Base-by-base conservation (phyloP, 1,140 invertebrate species). In the Tigriopus japonicus region DNA sequence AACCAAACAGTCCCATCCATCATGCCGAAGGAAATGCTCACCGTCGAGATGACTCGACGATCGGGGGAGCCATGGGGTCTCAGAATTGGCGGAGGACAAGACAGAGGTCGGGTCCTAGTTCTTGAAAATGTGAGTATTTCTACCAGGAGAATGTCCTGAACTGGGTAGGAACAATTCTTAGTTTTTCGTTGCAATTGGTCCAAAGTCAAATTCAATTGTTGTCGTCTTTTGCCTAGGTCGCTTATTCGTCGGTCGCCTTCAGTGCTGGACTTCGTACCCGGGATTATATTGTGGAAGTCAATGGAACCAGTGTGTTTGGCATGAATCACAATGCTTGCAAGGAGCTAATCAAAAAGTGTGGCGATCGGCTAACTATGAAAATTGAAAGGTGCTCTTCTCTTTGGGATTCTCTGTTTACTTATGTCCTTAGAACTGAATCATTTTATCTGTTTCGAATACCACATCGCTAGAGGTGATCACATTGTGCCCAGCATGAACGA, bases 231-330 rank as follows among this genome's bases (percentile, higher is more conserved):
- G n/a, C 24, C 1, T 21, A 54, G 52, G 23, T 54, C 6, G 24
- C 23, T 19, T 54, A n/a, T 24, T n/a, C 15, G 6, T 54, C 52
- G 2, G 14, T 54, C 5, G 52, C 52, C 17, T 54, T n/a, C 24
- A 24, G 14, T 24, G 24, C 17, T 21, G 52, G 52, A n/a, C 52
- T 54, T n/a, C 15, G 23, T 6, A 28, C 15, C n/a, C 17, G 24
- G 2, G 52, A 54, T 28, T 54, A 54, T 14, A 54, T 54, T 24
- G 52, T 54, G 14, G 52, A 54, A 24, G 23, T 54, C 52, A 54
- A 54, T 54, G 52, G 52, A 17, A 28, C 24, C 2, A 28, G 24
- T 21, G 52, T 54, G 24, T 54, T 54, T 21, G 52, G 24, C 24
- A 21, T 54, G 52, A 28, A 24, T n/a, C 52, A 54, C 24, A 24